Percentiles rank a stretch among this genome's conserved stretches.
These are phyloP conservation scores for Cylas formicarius DNA, from an alignment of 1,140 invertebrate genomes.

Conservation along the genomic window DNA sequence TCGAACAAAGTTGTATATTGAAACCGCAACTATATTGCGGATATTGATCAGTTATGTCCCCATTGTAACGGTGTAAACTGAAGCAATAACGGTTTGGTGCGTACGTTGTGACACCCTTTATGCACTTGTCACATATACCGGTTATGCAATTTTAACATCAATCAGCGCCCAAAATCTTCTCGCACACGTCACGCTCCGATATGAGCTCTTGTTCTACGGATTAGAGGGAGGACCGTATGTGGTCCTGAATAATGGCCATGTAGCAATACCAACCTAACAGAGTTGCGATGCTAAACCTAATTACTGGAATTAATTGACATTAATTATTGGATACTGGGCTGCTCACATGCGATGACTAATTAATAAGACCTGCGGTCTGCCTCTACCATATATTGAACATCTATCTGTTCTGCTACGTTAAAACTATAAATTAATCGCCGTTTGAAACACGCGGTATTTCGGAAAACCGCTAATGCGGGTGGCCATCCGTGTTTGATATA, in stretches of 20 bases:
- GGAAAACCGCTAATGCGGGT: slow-evolving; percentile 15
- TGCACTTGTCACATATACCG: too few relatives aligned
- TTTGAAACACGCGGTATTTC: slow-evolving; percentile 14
- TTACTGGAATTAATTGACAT: slow-evolving; percentile 40
- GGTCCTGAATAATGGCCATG: slow-evolving; percentile 29
- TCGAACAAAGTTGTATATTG: too few relatives aligned
- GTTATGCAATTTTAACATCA: too few relatives aligned
- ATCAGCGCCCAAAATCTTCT: too few relatives aligned
- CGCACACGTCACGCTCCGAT: too few relatives aligned
- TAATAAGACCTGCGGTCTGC: slow-evolving; percentile 29
- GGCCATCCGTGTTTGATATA: too few relatives aligned
- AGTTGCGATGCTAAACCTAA: slow-evolving; percentile 36
- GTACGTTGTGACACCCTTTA: too few relatives aligned
- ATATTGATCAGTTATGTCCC: too few relatives aligned
- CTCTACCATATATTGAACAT: slow-evolving; percentile 22
- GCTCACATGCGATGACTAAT: slow-evolving; percentile 32
- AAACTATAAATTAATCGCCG: slow-evolving; percentile 21
- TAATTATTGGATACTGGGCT: slow-evolving; percentile 37
- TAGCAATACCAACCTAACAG: slow-evolving; percentile 32
- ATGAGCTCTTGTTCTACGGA: too few relatives aligned
- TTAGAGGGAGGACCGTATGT: slow-evolving; percentile 12
- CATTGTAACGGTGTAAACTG: too few relatives aligned
- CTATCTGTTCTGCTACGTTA: slow-evolving; percentile 18
- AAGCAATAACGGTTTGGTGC: too few relatives aligned
- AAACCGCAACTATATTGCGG: too few relatives aligned